Conservation (phyloP, 2,113 vertebrate species). For the Caranx melampygus region DNA sequence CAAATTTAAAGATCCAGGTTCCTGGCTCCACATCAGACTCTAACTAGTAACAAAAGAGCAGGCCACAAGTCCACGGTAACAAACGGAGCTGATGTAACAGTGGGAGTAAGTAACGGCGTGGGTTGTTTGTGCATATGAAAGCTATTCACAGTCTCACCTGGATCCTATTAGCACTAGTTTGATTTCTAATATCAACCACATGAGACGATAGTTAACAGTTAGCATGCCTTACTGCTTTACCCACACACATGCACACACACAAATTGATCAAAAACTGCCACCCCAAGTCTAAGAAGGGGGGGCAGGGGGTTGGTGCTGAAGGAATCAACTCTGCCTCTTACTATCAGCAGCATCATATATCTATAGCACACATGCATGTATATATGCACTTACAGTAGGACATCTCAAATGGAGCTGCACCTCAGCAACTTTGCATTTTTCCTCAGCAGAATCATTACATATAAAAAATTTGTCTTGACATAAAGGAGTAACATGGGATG, state of each 20-base stretch:
- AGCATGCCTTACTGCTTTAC: conserved; percentile 35
- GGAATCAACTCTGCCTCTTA: conserved; percentile 49
- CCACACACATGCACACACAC: conserved; percentile 21
- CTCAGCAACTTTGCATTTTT: too few relatives aligned
- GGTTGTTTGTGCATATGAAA: conserved; percentile 67
- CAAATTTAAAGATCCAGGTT: not conserved
- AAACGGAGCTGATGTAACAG: conserved; percentile 36
- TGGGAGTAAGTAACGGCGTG: conserved; percentile 42
- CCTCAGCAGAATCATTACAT: too few relatives aligned
- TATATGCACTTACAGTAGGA: not conserved
- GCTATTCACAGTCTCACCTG: conserved; percentile 74
- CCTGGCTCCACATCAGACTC: too few relatives aligned
- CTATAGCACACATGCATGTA: conserved; percentile 7
- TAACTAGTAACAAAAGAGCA: conserved; percentile 4
- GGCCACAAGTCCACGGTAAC: conserved; percentile 54
- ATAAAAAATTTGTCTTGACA: too few relatives aligned
- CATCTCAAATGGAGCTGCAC: too few relatives aligned
- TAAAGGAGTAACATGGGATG: too few relatives aligned
- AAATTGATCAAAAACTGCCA: conserved; percentile 51
- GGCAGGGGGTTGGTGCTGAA: conserved; percentile 17
- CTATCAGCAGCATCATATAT: conserved; percentile 50
- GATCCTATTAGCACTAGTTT: conserved; percentile 77
- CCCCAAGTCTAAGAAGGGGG: conserved; percentile 68
- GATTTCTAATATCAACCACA: conserved; percentile 83
- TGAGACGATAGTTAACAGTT: conserved; percentile 58